Percentiles rank a stretch among this genome's conserved stretches.
These are phyloP conservation scores for Callinectes sapidus DNA, from an alignment of 2,888 invertebrate species.

Conservation along the genomic window DNA sequence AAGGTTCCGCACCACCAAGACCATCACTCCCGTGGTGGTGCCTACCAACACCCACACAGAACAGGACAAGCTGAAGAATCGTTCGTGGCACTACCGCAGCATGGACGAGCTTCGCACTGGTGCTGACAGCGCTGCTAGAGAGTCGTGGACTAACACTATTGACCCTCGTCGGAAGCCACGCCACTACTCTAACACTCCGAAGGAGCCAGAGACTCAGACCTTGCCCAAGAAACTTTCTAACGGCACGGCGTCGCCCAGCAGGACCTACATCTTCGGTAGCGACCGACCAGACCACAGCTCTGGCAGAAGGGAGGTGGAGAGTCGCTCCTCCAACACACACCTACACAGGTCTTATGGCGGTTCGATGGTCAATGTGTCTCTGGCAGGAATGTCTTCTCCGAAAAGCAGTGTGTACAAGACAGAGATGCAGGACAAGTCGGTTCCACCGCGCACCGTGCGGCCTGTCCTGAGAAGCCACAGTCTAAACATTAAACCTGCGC, in stretches of 20 bases:
- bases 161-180: conserved; percentile 68
- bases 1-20: conserved; percentile 69
- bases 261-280: conserved; percentile 69
- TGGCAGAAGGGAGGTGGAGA: conserved; percentile 6
- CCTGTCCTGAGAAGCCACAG: conserved; percentile 71
- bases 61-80: conserved; percentile 50
- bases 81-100: conserved; percentile 64
- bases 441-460: conserved; percentile 46
- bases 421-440: conserved; percentile 41
- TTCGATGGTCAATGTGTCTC: conserved; percentile 70
- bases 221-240: conserved; percentile 69
- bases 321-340: conserved; percentile 35
- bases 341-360: conserved; percentile 62
- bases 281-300: conserved; percentile 20
- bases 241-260: conserved; percentile 67
- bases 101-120: conserved; percentile 67
- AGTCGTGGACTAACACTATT: conserved; percentile 71
- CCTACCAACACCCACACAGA: conserved; percentile 24
- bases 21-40: conserved; percentile 69
- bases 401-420: conserved; percentile 28
- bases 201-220: conserved; percentile 60
- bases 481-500: conserved; percentile 67
- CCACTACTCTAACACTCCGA: conserved; percentile 43
- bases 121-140: conserved; percentile 47
- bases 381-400: conserved; percentile 60